Evolutionary conservation across 2,888 invertebrate genomes (phyloP).

Genomic region (Parasteatoda lunata): DNA sequence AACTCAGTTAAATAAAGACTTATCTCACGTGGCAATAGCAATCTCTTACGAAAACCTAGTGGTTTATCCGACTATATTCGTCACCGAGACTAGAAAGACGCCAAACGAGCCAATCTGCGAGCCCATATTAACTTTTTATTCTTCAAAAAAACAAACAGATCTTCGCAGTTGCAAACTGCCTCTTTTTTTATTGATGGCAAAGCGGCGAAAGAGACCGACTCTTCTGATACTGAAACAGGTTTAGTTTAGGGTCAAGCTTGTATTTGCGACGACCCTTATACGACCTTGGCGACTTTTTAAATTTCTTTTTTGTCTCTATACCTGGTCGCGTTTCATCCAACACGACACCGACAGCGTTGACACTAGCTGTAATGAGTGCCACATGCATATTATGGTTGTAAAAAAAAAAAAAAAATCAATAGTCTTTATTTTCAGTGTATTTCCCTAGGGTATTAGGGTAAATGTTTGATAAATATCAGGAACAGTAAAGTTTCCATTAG

Average conservation of each 20-base stretch:
- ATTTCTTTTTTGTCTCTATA: neutral
- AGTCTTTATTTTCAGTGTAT: neutral
- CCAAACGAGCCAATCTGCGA: too few species aligned
- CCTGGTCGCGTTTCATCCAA: constrained; percentile 11
- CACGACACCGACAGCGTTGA: constrained; percentile 27
- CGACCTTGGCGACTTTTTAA: constrained; percentile 44
- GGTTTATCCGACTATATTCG: too few species aligned
- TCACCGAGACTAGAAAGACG: too few species aligned
- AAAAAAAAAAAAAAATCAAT: neutral
- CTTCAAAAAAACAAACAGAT: neutral
- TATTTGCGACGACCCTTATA: constrained; percentile 23
- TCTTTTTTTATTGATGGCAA: constrained; percentile 57
- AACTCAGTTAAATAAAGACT: too few species aligned
- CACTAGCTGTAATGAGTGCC: neutral
- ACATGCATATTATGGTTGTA: neutral
- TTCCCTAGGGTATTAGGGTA: too few species aligned
- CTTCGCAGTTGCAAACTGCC: constrained; percentile 13
- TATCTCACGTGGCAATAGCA: too few species aligned
- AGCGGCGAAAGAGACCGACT: constrained; percentile 26
- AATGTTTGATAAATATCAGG: too few species aligned
- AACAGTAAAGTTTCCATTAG: too few species aligned
- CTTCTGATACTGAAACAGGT: constrained; percentile 55
- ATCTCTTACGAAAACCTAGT: too few species aligned
- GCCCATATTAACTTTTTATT: neutral
- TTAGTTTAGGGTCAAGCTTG: constrained; percentile 50